phyloP scores from a whole-genome alignment of 2,113 vertebrate species.

The Leptobrachium leishanense region DNA sequence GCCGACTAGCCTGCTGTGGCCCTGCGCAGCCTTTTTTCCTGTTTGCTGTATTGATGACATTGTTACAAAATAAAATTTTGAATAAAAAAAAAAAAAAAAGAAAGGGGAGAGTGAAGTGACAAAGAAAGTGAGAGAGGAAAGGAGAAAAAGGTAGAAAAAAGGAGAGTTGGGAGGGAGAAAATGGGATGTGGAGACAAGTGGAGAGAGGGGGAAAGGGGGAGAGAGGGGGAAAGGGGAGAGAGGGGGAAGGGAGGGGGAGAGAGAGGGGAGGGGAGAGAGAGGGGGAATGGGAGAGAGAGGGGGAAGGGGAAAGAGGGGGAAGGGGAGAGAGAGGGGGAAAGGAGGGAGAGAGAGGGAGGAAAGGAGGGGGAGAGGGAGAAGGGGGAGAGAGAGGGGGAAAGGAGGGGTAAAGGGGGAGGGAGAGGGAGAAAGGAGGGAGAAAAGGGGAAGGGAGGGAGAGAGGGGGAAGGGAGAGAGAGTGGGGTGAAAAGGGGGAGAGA shows the following conservation, averaged over 20 bases:
- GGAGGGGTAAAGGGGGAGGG: too few species aligned
- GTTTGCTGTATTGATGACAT: too few species aligned
- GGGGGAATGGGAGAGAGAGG: not conserved
- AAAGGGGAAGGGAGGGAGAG: not conserved
- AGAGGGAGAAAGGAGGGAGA: not conserved
- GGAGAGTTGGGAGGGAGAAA: not conserved
- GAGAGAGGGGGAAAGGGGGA: not conserved
- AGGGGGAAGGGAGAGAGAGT: not conserved
- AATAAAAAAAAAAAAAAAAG: too few species aligned
- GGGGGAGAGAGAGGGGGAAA: not conserved
- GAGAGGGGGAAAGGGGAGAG: not conserved
- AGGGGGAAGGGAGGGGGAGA: not conserved
- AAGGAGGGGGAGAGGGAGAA: accelerated
- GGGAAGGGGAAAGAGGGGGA: not conserved
- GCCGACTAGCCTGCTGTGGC: too few species aligned
- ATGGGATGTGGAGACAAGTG: not conserved
- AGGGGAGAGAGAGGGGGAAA: not conserved
- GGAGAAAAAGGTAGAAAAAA: too few species aligned
- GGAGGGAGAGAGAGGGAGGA: not conserved
- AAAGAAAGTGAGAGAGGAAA: too few species aligned
- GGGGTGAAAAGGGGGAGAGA: not conserved
- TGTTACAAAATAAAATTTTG: too few species aligned
- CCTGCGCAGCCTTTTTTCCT: too few species aligned
- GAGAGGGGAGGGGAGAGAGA: not conserved
- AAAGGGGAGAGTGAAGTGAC: too few species aligned